Conservation (phyloP, 2,797 vertebrate species). For the Bucorvus abyssinicus region DNA sequence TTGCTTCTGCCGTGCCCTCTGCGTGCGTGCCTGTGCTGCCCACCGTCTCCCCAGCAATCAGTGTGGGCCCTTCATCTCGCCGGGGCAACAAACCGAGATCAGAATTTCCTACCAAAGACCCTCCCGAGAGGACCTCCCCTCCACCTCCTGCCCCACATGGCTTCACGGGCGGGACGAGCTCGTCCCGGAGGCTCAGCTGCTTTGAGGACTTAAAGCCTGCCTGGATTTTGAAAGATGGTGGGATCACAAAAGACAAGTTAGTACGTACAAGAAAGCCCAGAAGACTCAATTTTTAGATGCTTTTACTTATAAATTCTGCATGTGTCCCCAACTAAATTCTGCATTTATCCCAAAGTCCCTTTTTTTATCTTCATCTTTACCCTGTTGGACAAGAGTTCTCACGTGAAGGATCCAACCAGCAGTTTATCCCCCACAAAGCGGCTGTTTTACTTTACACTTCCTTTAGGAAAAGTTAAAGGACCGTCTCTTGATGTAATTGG, state of each 20-base stretch:
- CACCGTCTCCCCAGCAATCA: background rate
- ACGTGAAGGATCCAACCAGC: background rate
- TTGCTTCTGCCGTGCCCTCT: background rate
- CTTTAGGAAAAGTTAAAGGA: slow-evolving; percentile 15
- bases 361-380: background rate
- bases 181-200: background rate
- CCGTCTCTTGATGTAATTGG: slow-evolving; percentile 46
- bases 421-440: background rate
- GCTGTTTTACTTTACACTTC: slow-evolving; percentile 47
- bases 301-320: background rate
- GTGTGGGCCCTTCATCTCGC: background rate
- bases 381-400: slow-evolving; percentile 19
- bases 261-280: background rate
- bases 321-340: background rate
- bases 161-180: background rate
- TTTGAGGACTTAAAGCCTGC: background rate
- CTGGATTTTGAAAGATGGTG: background rate
- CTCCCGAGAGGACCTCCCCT: background rate
- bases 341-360: no score
- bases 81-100: background rate
- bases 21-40: background rate
- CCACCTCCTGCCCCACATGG: fast-evolving
- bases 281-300: background rate
- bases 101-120: background rate
- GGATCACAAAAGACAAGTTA: background rate